Conservation (phyloP, 92 coral and sea anemone genomes). For the Meandrina meandrites region DNA sequence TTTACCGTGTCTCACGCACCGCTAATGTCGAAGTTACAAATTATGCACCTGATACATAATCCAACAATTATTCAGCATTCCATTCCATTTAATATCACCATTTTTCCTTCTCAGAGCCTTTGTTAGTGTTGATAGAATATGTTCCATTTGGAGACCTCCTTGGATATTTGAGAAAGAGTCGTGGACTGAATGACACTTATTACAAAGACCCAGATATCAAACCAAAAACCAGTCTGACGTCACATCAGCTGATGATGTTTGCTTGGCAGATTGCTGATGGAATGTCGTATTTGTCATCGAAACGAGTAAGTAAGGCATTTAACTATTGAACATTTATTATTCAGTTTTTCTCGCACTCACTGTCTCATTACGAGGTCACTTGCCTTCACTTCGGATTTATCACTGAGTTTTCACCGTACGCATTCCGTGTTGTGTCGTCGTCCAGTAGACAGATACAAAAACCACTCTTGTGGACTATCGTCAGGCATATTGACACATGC, state of each 20-base stretch:
- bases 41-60: not conserved
- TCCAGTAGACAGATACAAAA: no score
- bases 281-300: conserved; percentile 38
- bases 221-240: conserved; percentile 38
- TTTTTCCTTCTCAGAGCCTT: not conserved
- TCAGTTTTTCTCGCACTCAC: no score
- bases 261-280: conserved; percentile 54
- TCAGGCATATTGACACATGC: no score
- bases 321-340: not conserved
- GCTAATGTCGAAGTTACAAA: not conserved
- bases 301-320: not conserved
- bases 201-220: conserved; percentile 41
- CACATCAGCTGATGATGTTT: conserved; percentile 40
- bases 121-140: conserved; percentile 37
- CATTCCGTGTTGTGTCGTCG: no score
- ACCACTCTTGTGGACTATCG: no score
- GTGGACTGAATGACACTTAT: conserved; percentile 45
- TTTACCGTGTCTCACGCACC: no score
- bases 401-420: no score
- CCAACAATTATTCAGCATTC: not conserved
- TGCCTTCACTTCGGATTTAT: no score
- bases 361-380: no score
- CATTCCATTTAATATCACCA: not conserved
- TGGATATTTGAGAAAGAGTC: conserved; percentile 46
- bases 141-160: conserved; percentile 46